These are phyloP conservation scores for Melieria crassipennis DNA, from an alignment of 2,888 invertebrate genomes.

Conservation along the genomic window DNA sequence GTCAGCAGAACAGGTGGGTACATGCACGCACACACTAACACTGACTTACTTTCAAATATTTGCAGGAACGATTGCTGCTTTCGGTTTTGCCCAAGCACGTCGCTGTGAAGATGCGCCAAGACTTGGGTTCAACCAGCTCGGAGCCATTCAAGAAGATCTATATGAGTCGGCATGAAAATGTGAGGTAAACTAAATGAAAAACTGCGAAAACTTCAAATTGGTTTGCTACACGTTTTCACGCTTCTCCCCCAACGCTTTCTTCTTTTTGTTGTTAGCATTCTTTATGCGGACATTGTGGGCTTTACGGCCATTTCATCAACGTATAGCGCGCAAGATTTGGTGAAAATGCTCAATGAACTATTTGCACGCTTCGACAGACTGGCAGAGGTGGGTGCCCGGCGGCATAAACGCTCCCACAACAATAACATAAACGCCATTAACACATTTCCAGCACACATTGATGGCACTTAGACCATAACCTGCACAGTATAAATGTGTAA, in stretches of 20 bases:
- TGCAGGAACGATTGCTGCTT: conserved; percentile 86
- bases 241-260: not conserved
- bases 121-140: conserved; percentile 89
- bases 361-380: conserved; percentile 95
- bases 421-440: not conserved
- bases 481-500: no score
- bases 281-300: conserved; percentile 98
- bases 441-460: no score
- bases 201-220: not conserved
- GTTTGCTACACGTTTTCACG: not conserved
- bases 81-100: conserved; percentile 96
- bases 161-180: conserved; percentile 96
- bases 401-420: not conserved
- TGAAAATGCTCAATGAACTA: conserved; percentile 93
- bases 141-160: conserved; percentile 95
- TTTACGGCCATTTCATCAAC: conserved; percentile 96
- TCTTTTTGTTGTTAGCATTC: conserved; percentile 74
- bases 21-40: not conserved
- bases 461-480: no score
- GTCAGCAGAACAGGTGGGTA: conserved; percentile 85
- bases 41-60: not conserved
- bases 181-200: conserved; percentile 73
- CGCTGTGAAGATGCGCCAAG: conserved; percentile 95
- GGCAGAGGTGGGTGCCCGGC: conserved; percentile 71
- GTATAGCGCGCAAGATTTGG: conserved; percentile 94